These are phyloP conservation scores for Catalaphyllia jardinei DNA, from an alignment of 64 coral and sea anemone genomes.

Conservation along the genomic window DNA sequence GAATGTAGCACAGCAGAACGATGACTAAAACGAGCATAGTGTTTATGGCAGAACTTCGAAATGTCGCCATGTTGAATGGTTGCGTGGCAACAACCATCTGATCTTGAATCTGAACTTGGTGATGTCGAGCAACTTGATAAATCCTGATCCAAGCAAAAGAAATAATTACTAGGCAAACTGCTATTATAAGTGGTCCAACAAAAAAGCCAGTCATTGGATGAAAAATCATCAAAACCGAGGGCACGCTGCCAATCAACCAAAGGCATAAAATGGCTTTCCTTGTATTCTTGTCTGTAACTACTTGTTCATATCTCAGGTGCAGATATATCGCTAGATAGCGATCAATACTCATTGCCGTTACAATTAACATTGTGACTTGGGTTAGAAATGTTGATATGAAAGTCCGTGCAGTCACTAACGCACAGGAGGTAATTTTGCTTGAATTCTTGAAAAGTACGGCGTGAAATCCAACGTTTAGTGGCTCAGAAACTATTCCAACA, in stretches of 20 bases:
- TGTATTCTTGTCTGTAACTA: background rate
- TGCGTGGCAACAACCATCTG: background rate
- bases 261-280: background rate
- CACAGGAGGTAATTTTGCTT: background rate
- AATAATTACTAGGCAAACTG: background rate
- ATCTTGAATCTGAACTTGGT: conserved; percentile 4
- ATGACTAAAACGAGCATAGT: background rate
- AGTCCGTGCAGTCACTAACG: background rate
- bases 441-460: background rate
- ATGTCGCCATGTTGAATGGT: background rate
- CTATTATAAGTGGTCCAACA: background rate
- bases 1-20: background rate
- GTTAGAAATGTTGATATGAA: background rate
- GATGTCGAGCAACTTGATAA: conserved; percentile 10
- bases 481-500: background rate
- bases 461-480: background rate
- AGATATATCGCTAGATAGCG: background rate
- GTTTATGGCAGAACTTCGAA: background rate
- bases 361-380: background rate
- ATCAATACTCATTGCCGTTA: conserved; percentile 1
- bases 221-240: background rate
- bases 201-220: background rate
- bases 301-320: background rate
- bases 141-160: background rate
- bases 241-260: background rate